Evolutionary conservation across 2,797 vertebrate genomes (phyloP).

Genomic region (Danio jaintianensis): DNA sequence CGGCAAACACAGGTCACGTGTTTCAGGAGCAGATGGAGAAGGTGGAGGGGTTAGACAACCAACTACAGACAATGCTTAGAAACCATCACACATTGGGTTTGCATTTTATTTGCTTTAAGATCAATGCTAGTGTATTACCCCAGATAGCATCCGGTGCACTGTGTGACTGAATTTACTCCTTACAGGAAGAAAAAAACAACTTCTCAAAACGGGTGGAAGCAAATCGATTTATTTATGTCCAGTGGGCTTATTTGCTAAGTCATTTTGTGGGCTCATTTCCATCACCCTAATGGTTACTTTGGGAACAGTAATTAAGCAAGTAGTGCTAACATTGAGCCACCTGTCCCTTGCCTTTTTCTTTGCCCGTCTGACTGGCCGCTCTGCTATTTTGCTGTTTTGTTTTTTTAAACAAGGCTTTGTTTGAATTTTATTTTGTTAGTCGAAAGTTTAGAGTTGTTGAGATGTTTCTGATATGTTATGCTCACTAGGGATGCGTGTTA

Average conservation of each 20-base stretch:
- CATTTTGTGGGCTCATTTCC: constrained; percentile 47
- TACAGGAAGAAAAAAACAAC: constrained; percentile 8
- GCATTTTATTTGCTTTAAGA: constrained; percentile 31
- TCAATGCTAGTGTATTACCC: constrained; percentile 22
- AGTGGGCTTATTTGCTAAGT: constrained; percentile 45
- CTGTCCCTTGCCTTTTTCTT: constrained; percentile 38
- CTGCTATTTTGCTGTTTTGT: neutral
- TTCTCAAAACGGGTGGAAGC: constrained; percentile 30
- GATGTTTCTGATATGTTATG: neutral
- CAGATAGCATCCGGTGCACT: constrained; percentile 18
- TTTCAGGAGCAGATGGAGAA: constrained; percentile 20
- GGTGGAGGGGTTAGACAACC: neutral
- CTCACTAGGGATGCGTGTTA: neutral
- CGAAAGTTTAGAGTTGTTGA: neutral
- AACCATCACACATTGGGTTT: constrained; percentile 23
- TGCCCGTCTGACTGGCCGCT: constrained; percentile 10
- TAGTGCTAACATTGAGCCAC: constrained; percentile 47
- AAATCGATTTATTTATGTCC: constrained; percentile 46
- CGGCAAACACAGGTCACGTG: constrained; percentile 22
- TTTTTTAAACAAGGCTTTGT: neutral
- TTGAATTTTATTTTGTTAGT: neutral
- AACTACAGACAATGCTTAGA: constrained; percentile 13
- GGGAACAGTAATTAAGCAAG: constrained; percentile 49
- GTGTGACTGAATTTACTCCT: constrained; percentile 32
- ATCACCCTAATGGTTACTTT: constrained; percentile 51